Conservation (phyloP, 2,888 invertebrate genomes). For the Drosophila neotestacea region DNA sequence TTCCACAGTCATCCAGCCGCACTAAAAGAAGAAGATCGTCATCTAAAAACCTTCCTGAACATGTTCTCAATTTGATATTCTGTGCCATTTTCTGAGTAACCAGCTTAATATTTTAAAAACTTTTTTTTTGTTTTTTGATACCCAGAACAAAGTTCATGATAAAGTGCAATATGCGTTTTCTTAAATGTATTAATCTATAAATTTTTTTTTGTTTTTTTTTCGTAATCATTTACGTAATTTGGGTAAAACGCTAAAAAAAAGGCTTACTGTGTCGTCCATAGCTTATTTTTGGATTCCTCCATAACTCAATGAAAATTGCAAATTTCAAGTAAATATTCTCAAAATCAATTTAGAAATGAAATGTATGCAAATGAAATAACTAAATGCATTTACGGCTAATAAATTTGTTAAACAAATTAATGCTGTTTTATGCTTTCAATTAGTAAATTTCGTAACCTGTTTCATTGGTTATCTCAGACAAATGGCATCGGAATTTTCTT, state of each 20-base stretch:
- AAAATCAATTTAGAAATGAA: constrained; percentile 3
- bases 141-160: constrained; percentile 68
- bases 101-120: constrained; percentile 3
- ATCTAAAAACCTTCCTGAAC: neutral
- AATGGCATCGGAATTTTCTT: constrained; percentile 29
- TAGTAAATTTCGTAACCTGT: constrained; percentile 1
- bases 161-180: constrained; percentile 73
- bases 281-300: constrained; percentile 3
- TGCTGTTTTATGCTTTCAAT: constrained; percentile 10
- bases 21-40: neutral
- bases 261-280: constrained; percentile 6
- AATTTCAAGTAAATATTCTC: constrained; percentile 11
- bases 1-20: constrained; percentile 1
- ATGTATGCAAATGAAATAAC: neutral
- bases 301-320: constrained; percentile 24
- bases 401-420: constrained; percentile 57
- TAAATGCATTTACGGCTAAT: constrained; percentile 15
- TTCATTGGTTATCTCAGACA: constrained; percentile 9
- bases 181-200: constrained; percentile 14
- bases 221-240: constrained; percentile 10
- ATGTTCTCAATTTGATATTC: neutral
- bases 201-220: neutral
- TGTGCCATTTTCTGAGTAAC: constrained; percentile 41
- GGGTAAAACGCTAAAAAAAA: constrained; percentile 26
- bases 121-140: constrained; percentile 34